phyloP scores from a whole-genome alignment of 2,113 vertebrate genomes.

The Bufo gargarizans region DNA sequence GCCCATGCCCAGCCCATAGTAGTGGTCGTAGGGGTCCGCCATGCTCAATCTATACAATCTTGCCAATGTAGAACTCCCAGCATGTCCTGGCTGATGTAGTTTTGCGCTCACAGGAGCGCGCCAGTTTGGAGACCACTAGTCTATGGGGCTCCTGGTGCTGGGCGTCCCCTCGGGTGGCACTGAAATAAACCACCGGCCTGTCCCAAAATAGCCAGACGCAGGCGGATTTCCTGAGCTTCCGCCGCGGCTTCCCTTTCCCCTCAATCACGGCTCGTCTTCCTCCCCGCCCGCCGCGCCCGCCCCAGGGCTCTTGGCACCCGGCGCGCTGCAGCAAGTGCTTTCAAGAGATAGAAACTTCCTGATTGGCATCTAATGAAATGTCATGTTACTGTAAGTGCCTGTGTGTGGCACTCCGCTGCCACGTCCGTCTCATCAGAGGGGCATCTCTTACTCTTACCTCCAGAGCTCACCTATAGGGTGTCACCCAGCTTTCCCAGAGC shows the following conservation, averaged over 20 bases:
- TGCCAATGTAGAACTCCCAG: too few species aligned
- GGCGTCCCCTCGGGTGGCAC: background rate
- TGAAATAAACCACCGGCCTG: background rate
- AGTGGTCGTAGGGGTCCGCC: too few species aligned
- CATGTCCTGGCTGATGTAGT: too few species aligned
- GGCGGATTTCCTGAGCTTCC: slow-evolving; percentile 6
- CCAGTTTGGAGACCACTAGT: background rate
- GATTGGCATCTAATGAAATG: slow-evolving; percentile 35
- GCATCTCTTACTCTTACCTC: too few species aligned
- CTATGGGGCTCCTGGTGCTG: background rate
- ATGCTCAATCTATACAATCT: too few species aligned
- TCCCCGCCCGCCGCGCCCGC: background rate
- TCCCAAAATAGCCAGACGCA: background rate
- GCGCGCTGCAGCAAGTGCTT: background rate
- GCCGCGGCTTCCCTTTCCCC: background rate
- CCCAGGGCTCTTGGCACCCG: slow-evolving; percentile 27
- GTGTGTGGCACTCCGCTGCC: background rate
- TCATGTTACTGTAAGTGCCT: slow-evolving; percentile 28
- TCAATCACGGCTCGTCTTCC: background rate
- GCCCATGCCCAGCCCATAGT: too few species aligned
- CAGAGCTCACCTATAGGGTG: background rate
- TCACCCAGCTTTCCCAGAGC: background rate
- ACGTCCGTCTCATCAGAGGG: background rate
- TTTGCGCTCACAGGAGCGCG: too few species aligned
- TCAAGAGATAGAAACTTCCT: background rate